Percentiles rank a stretch among this genome's conserved stretches.
Conservation (phyloP, 2,113 vertebrate genomes). For the Geococcyx californianus region DNA sequence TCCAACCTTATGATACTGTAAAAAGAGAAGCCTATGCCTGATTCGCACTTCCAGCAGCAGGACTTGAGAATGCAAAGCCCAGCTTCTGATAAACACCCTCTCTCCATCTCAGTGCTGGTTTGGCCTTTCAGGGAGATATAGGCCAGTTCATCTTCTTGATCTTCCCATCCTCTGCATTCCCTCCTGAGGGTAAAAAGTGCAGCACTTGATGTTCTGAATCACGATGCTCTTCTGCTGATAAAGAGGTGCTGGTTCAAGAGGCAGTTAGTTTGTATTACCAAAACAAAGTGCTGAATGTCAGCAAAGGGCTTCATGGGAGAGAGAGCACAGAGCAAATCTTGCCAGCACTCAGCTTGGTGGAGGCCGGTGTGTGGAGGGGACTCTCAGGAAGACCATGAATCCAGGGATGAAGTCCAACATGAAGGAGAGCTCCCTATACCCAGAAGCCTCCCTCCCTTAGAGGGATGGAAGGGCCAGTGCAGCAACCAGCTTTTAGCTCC, state of each 20-base stretch:
- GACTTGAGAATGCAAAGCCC: background rate
- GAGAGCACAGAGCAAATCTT: background rate
- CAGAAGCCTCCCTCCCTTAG: background rate
- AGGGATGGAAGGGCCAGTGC: background rate
- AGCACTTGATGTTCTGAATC: slow-evolving; percentile 2
- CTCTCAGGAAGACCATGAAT: background rate
- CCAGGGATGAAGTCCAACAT: background rate
- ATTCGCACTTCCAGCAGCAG: background rate
- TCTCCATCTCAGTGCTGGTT: background rate
- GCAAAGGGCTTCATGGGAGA: background rate
- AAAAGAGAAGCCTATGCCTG: background rate
- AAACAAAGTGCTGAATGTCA: background rate
- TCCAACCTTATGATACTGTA: too few relatives aligned
- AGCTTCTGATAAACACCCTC: background rate
- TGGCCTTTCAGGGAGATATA: background rate
- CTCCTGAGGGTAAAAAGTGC: slow-evolving; percentile 24
- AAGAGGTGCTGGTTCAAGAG: background rate
- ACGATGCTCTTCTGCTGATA: background rate
- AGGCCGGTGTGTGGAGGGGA: background rate
- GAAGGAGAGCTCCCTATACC: background rate
- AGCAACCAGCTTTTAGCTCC: background rate
- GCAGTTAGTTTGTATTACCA: background rate
- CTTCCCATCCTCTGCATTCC: background rate
- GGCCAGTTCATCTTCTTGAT: slow-evolving; percentile 13
- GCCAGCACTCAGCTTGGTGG: background rate